Evolutionary conservation across 2,888 invertebrate genomes (phyloP), one percentile per base, ranked within the genome.

Genomic region (Saturnia pavonia): DNA sequence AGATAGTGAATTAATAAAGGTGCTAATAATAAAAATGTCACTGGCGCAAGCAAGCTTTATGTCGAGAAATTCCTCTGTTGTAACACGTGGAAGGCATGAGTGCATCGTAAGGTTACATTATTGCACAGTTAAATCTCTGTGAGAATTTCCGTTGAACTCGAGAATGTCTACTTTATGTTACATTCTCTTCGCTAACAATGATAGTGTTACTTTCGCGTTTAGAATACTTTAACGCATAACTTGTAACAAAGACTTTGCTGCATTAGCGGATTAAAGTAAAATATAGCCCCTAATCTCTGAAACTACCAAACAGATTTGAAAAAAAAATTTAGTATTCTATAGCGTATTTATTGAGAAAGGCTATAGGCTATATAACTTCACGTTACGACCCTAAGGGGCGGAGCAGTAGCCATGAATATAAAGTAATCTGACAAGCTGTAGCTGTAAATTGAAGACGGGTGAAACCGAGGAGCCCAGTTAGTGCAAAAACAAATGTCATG

Each of bases 31-130:
- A 51, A 51, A 51, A 51, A 51, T n/a, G n/a, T 51, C n/a, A 51
- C 51, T n/a, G 12, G 57, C 25, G 57, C 25, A 25, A 25, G 57
- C 2, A 57, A 25, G 22, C 57, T 57, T 57, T 57, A 25, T 12
- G 57, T 57, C 14, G 25, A 57, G 57, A 57, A 57, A 57, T 57
- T 57, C 57, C 57, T 12, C 25, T 57, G 57, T 12, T 25, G 57
- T 25, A 25, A 57, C 22, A 25, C 25, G 25, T 57, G 25, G 11
- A 57, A 57, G 22, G 9, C 25, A 14, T 25, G 57, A 57, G 57
- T 57, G 57, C 57, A 57, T 57, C 57, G 57, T 25, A 25, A 57
- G 57, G 57, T 57, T 57, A 57, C 22, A 57, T 57, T 57, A 57
- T 22, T 25, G 57, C 25, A 25, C 25, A 57, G 57, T 57, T 57